Base-by-base conservation (phyloP, 2,888 invertebrate genomes). In the Epirrhoe alternata region DNA sequence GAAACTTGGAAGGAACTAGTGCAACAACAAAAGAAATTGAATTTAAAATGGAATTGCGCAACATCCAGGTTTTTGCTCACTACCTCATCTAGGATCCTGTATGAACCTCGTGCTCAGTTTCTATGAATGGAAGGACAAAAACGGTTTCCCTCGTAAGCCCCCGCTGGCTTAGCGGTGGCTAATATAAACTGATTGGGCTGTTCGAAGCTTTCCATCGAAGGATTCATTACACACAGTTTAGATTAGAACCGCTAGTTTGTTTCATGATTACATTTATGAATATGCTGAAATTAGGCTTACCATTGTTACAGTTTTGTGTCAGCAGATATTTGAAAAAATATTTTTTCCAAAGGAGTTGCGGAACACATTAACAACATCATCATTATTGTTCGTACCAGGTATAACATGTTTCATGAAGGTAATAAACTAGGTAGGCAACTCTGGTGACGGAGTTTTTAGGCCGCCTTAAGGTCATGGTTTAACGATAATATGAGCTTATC, bases 151-250 rank as follows among this genome's bases (percentile, higher is more conserved):
- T 16, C 6, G 24, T 10, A 17, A 7, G 14, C 4, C 3, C 35
- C 17, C 8, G 58, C 10, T 16, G 12, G 6, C 16, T 5, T 47
- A 47, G 16, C 47, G 24, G 1, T 35, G 7, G n/a, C 30, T 60
- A 60, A 60, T 60, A 14, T 52, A 42, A 52, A 51, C 38, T 60
- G 53, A 61, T 53, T 61, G 33, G 60, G 30, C 49, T 24, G 12
- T 42, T 56, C 24, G n/a, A 12, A 35, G 17, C 38, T 61, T 38
- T 33, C 49, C 16, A 49, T 14, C 10, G 7, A 38, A 55, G 42
- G 61, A 61, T 61, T 55, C 6, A 61, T 53, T 35, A 50, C 8
- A 30, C 38, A 30, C 55, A 61, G 55, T 14, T 33, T 5, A 14
- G 7, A 33, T n/a, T 5, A 16, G n/a, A 47, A 17, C 8, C 16